Evolutionary conservation across 2,113 vertebrate species (phyloP), one percentile per base, ranked within the genome.

Genomic region (Pandion haliaetus): DNA sequence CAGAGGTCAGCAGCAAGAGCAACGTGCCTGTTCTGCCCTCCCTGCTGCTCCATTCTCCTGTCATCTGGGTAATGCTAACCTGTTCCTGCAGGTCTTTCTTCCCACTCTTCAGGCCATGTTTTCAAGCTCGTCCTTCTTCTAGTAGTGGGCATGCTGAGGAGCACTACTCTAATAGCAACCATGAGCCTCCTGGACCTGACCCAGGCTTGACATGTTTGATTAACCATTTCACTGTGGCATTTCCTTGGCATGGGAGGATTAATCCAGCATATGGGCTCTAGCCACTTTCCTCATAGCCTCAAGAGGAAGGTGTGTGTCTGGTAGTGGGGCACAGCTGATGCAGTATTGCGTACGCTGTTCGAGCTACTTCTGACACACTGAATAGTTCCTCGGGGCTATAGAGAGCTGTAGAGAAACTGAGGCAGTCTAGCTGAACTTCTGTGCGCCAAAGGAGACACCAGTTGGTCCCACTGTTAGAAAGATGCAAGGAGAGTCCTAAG

Each of bases 11-110:
- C 21, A 65, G 38, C 62, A 61, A 50, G 29, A 65, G 24, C 0
- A 0, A 49, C 0, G 0, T 12, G 26, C 40, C 26, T 52, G 9
- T 32, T 34, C 49, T 66, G 34, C 28, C 19, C 32, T 70, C 17
- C 49, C 4, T 0, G 25, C 12, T 76, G 50, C 50, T 47, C 45
- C 20, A 28, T 26, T 65, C 23, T 76, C 55, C 44, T 65, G 42
- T 31, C n/a, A 34, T 15, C 32, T 82, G 29, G 12, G 12, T 38
- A 71, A 63, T 49, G 55, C 58, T 38, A 32, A 72, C 45, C n/a
- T 47, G 34, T 38, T 77, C 63, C 70, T 76, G 38, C 57, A 90
- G 44, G 36, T 54, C 50, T 67, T 71, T 50, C 45, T 55, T 86
- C 67, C 55, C 44, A 18, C 38, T 66, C 80, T 59, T 71, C 36